phyloP scores from a whole-genome alignment of 2,113 vertebrate species.

The Muntiacus muntjak region DNA sequence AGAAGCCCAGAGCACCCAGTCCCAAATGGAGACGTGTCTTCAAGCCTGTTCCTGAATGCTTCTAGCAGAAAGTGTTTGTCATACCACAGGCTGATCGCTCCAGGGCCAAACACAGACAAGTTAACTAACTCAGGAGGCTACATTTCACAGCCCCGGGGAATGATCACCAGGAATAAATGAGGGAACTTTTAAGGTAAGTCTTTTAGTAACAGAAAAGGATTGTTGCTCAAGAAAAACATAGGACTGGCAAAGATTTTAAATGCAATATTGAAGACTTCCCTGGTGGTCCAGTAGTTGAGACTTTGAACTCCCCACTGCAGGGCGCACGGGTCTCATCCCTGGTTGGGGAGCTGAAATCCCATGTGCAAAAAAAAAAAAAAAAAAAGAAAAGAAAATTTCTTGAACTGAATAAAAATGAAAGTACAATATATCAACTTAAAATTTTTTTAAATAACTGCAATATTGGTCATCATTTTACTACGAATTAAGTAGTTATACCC shows the following conservation, averaged over 20 bases:
- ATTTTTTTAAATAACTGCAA: not conserved
- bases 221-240: not conserved
- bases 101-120: not conserved
- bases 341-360: not conserved
- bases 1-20: not conserved
- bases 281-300: not conserved
- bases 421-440: not conserved
- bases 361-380: not conserved
- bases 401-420: not conserved
- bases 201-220: not conserved
- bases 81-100: not conserved
- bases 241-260: not conserved
- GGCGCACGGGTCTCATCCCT: accelerated
- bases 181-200: not conserved
- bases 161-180: not conserved
- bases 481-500: not conserved
- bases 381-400: not conserved
- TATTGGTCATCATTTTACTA: not conserved
- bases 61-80: not conserved
- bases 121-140: not conserved
- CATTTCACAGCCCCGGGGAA: accelerated
- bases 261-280: not conserved
- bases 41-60: not conserved
- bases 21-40: not conserved
- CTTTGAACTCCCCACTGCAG: not conserved